Evolutionary conservation across 2,888 invertebrate genomes (phyloP).

Genomic region (Lumbricus terrestris): DNA sequence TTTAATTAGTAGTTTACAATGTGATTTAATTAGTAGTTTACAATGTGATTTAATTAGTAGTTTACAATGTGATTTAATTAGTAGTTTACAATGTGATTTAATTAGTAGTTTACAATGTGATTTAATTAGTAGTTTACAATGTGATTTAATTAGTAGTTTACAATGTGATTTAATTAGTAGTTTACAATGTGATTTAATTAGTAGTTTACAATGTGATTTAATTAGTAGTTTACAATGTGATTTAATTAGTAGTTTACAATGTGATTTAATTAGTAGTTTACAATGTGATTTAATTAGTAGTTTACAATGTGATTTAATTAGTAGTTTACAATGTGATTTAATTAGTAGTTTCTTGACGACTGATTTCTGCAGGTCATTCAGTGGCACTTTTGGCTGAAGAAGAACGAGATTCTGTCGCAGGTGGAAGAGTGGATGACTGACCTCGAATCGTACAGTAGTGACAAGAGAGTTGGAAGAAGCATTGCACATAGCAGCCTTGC

Average conservation of each 20-base stretch:
- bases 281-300: background rate
- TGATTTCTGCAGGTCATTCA: slow-evolving; percentile 72
- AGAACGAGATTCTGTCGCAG: slow-evolving; percentile 83
- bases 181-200: background rate
- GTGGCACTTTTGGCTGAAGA: slow-evolving; percentile 90
- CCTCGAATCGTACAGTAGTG: slow-evolving; percentile 73
- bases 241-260: no score
- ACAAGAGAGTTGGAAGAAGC: slow-evolving; percentile 76
- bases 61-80: no score
- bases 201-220: no score
- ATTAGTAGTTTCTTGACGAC: background rate
- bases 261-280: background rate
- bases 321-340: background rate
- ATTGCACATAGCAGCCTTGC: slow-evolving; percentile 74
- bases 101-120: no score
- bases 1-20: background rate
- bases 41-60: background rate
- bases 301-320: no score
- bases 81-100: background rate
- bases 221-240: background rate
- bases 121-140: background rate
- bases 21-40: background rate
- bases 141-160: no score
- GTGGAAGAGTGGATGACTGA: slow-evolving; percentile 88
- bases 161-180: background rate